phyloP scores from a whole-genome alignment of 2,888 invertebrate genomes.

The Galerucella nymphaeae region DNA sequence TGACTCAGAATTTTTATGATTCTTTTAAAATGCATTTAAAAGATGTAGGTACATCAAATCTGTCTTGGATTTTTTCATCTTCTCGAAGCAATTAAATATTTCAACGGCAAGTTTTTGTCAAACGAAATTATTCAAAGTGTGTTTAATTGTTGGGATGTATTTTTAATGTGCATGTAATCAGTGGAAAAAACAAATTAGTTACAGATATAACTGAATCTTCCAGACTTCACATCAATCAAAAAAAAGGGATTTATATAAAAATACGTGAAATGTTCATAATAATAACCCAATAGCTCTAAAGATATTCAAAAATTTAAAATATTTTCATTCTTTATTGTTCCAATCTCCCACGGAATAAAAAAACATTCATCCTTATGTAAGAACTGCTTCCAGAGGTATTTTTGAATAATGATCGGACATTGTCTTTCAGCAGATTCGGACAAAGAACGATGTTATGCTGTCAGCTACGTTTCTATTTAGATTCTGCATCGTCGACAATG shows the following conservation, averaged over 20 bases:
- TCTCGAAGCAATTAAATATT: background rate
- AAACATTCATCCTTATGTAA: conserved; percentile 14
- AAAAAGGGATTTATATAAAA: no score
- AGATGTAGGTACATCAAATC: background rate
- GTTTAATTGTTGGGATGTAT: background rate
- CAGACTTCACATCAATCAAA: no score
- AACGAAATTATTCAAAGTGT: background rate
- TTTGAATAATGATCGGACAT: conserved; percentile 29
- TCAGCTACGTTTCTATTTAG: conserved; percentile 18
- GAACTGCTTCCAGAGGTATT: conserved; percentile 17
- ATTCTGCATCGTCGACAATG: conserved; percentile 27
- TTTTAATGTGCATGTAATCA: background rate
- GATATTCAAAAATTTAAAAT: no score
- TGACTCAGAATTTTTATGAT: conserved; percentile 1
- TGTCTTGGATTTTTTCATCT: background rate
- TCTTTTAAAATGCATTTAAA: background rate
- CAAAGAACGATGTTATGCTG: conserved; percentile 32
- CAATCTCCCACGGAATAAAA: background rate
- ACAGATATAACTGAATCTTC: background rate
- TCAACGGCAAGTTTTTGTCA: background rate
- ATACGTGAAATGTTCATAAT: no score
- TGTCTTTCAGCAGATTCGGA: conserved; percentile 23
- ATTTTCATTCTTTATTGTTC: background rate
- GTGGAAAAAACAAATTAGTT: background rate
- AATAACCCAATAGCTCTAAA: no score